These are phyloP conservation scores for Ailuropoda melanoleuca DNA, from an alignment of 2,113 vertebrate species.

Conservation along the genomic window DNA sequence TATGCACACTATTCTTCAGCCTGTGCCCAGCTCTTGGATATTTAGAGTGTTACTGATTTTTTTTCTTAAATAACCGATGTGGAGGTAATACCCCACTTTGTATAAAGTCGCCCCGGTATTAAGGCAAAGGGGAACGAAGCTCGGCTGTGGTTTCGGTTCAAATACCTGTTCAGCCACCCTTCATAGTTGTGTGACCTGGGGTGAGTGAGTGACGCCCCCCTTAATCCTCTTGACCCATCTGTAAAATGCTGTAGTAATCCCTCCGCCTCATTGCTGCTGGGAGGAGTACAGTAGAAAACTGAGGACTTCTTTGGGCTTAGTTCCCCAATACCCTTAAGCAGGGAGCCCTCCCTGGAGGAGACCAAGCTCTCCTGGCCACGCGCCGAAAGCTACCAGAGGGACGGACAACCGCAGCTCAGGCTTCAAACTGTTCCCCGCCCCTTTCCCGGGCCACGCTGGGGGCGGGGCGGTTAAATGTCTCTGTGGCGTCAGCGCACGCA, in stretches of 20 bases:
- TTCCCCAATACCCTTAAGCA: background rate
- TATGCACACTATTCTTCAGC: background rate
- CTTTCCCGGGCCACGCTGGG: background rate
- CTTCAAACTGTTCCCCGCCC: background rate
- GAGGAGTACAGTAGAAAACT: background rate
- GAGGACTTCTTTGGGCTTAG: background rate
- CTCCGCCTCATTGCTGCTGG: background rate
- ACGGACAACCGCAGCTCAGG: fast-evolving
- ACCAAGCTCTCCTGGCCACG: background rate
- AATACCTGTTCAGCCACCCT: background rate
- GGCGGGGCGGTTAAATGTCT: slow-evolving; percentile 3
- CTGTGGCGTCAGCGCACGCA: slow-evolving; percentile 39
- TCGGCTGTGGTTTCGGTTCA: background rate
- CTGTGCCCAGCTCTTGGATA: background rate
- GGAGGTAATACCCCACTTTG: background rate
- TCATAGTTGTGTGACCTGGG: background rate
- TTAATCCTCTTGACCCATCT: background rate
- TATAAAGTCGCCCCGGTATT: background rate
- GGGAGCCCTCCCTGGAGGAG: fast-evolving
- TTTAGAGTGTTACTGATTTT: background rate
- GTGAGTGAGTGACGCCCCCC: background rate
- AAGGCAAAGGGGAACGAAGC: background rate
- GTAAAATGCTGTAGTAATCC: background rate
- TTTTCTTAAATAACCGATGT: background rate
- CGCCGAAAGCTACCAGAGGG: background rate